Conservation (phyloP, 2,113 vertebrate species). For the Saguinus imperator region DNA sequence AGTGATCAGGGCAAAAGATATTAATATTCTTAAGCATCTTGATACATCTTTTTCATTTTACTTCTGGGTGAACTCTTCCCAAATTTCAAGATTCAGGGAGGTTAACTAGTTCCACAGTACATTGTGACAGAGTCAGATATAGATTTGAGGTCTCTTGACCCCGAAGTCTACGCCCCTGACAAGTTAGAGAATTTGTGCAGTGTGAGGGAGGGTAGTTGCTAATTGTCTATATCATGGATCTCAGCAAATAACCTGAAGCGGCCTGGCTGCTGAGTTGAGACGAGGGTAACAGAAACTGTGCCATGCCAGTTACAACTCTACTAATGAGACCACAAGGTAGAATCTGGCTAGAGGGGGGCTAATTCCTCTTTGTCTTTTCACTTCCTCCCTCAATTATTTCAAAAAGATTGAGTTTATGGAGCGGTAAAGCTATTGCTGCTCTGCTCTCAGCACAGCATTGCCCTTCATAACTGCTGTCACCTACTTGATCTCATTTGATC, state of each 20-base stretch:
- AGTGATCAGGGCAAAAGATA: not conserved
- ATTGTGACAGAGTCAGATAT: not conserved
- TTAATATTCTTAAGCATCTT: not conserved
- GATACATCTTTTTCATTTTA: conserved; percentile 10
- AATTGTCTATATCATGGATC: not conserved
- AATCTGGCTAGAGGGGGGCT: not conserved
- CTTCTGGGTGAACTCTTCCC: not conserved
- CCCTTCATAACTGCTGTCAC: not conserved
- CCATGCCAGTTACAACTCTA: not conserved
- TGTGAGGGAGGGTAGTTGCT: not conserved
- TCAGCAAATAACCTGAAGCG: not conserved
- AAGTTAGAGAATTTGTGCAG: not conserved
- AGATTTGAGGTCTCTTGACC: not conserved
- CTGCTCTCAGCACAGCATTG: not conserved
- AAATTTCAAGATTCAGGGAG: not conserved
- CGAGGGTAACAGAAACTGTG: not conserved
- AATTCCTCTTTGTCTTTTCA: not conserved
- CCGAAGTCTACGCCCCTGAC: not conserved
- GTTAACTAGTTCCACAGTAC: not conserved
- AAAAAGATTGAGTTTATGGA: not conserved
- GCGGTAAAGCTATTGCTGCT: not conserved
- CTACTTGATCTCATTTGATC: not conserved
- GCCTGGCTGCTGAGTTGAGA: not conserved
- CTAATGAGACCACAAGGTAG: not conserved
- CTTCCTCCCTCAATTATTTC: not conserved